Conservation (phyloP, 1,140 invertebrate genomes). For the Drosophila varians region DNA sequence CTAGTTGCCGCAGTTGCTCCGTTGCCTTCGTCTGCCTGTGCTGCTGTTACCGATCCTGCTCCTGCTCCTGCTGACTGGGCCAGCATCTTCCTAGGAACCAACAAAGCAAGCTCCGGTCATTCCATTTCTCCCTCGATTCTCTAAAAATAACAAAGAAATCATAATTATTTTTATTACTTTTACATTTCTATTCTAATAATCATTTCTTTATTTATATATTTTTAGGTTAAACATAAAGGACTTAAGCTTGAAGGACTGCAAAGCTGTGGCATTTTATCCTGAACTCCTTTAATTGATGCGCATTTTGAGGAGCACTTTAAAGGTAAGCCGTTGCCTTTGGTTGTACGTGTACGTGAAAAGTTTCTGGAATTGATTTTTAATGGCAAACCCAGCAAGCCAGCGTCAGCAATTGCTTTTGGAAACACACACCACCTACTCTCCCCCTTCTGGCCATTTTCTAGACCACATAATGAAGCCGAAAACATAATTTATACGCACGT, state of each 20-base stretch:
- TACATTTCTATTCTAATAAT: too few relatives aligned
- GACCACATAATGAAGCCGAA: constrained; percentile 67
- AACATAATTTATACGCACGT: constrained; percentile 73
- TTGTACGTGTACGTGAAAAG: constrained; percentile 60
- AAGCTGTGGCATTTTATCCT: not conserved
- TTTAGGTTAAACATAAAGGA: too few relatives aligned
- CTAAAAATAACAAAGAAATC: not conserved
- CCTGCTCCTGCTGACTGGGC: constrained; percentile 47
- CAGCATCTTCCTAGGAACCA: constrained; percentile 62
- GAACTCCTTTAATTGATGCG: not conserved
- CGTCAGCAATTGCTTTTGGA: constrained; percentile 29
- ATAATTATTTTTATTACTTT: not conserved
- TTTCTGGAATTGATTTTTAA: constrained; percentile 78
- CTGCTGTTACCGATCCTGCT: not conserved
- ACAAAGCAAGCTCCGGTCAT: constrained; percentile 50
- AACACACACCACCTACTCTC: too few relatives aligned
- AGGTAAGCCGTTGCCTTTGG: constrained; percentile 1
- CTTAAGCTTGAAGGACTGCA: too few relatives aligned
- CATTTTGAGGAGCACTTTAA: not conserved
- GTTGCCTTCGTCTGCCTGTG: constrained; percentile 27
- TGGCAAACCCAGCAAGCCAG: constrained; percentile 55
- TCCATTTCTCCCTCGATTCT: constrained; percentile 50
- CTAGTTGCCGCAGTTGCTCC: constrained; percentile 13
- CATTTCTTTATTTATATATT: too few relatives aligned
- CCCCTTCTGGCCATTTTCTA: not conserved